Percentiles rank a stretch among this genome's conserved stretches.
Evolutionary conservation across 2,888 invertebrate genomes (phyloP).

Genomic region (Nomada ferruginata): DNA sequence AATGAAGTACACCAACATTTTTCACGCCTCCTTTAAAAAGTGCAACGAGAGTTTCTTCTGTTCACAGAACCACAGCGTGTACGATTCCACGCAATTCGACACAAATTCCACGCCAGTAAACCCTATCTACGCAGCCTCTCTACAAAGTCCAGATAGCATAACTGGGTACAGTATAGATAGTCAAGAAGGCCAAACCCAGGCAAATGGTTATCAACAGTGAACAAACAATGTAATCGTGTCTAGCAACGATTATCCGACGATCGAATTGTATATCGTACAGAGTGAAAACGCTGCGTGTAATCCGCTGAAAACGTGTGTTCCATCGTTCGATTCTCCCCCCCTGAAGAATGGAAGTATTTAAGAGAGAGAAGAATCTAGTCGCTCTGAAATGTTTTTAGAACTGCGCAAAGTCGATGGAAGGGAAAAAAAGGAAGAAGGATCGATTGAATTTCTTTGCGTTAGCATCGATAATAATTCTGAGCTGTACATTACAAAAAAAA

Average conservation of each 20-base stretch:
- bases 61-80: conserved; percentile 89
- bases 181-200: conserved; percentile 79
- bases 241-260: conserved; percentile 31
- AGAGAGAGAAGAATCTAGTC: conserved; percentile 64
- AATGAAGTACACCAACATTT: neutral
- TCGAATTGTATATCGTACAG: conserved; percentile 28
- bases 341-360: conserved; percentile 12
- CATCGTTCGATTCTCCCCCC: conserved; percentile 30
- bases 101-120: conserved; percentile 88
- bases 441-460: conserved; percentile 48
- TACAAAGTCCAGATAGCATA: conserved; percentile 90
- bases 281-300: conserved; percentile 28
- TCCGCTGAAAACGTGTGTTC: conserved; percentile 38
- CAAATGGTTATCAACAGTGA: conserved; percentile 83
- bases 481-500: conserved; percentile 15
- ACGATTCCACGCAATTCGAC: conserved; percentile 90
- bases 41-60: conserved; percentile 72
- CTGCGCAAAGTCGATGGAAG: conserved; percentile 27
- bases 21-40: conserved; percentile 7
- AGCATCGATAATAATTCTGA: conserved; percentile 29
- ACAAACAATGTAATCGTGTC: conserved; percentile 12
- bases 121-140: conserved; percentile 89
- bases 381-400: conserved; percentile 40
- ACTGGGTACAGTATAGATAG: conserved; percentile 86
- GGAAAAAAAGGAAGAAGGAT: neutral